Conservation (phyloP, 2,113 vertebrate species). For the Sapajus apella region DNA sequence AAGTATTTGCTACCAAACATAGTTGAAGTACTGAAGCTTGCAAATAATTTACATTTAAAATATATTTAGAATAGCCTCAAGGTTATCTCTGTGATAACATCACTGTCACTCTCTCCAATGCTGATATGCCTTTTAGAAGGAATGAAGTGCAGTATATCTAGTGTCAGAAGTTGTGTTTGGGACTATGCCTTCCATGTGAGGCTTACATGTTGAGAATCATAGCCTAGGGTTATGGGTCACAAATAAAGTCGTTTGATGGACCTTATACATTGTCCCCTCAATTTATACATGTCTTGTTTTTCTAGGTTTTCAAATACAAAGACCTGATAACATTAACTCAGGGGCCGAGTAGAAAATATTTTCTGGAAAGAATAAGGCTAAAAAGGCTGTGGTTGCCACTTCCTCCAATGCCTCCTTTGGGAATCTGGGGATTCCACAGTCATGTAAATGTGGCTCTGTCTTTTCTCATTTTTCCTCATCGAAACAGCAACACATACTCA, state of each 20-base stretch:
- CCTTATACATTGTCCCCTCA: neutral
- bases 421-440: neutral
- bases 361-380: neutral
- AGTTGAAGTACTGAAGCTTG: neutral
- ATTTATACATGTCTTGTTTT: neutral
- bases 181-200: neutral
- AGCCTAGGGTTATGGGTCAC: neutral
- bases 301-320: neutral
- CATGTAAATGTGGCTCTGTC: neutral
- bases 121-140: neutral
- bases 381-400: neutral
- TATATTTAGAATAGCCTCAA: conserved; percentile 38
- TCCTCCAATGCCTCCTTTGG: neutral
- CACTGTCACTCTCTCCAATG: neutral
- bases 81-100: neutral
- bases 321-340: neutral
- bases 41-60: conserved; percentile 29
- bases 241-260: neutral
- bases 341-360: neutral
- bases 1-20: conserved; percentile 12
- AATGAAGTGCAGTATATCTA: neutral
- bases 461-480: neutral
- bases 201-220: neutral
- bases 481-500: neutral
- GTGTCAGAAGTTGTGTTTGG: neutral